phyloP scores from a whole-genome alignment of 2,113 vertebrate genomes.

The Myotis davidii region DNA sequence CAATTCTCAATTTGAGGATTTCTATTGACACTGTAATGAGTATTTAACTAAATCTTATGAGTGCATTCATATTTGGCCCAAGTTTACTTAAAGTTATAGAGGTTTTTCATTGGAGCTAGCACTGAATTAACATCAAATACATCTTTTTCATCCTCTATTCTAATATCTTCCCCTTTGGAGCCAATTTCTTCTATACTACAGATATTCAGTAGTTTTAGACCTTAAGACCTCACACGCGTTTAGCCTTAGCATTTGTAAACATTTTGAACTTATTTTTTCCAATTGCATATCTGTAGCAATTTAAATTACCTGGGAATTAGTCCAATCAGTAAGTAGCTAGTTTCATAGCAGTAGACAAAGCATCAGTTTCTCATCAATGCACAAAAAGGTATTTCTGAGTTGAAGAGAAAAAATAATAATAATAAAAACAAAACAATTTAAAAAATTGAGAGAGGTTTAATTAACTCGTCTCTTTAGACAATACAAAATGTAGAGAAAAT shows the following conservation, averaged over 20 bases:
- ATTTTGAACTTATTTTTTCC: not conserved
- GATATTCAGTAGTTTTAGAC: not conserved
- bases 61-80: not conserved
- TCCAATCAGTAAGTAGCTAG: not conserved
- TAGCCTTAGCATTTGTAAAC: slow-evolving; percentile 25
- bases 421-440: not conserved
- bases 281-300: not conserved
- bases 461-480: not conserved
- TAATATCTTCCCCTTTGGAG: not conserved
- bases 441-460: not conserved
- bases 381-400: not conserved
- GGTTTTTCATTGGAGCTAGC: not conserved
- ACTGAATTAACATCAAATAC: not conserved
- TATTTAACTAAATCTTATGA: slow-evolving; percentile 34
- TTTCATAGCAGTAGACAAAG: not conserved
- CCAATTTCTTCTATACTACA: not conserved
- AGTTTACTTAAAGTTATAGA: not conserved
- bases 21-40: not conserved
- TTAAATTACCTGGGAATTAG: slow-evolving; percentile 37
- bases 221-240: not conserved
- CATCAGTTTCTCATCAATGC: not conserved
- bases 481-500: not conserved
- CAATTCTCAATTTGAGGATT: not conserved
- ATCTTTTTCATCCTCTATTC: not conserved
- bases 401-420: not conserved